Percentiles rank a stretch among this genome's conserved stretches.
Conservation (phyloP, 1,140 invertebrate species). For the Microvelia longipes region DNA sequence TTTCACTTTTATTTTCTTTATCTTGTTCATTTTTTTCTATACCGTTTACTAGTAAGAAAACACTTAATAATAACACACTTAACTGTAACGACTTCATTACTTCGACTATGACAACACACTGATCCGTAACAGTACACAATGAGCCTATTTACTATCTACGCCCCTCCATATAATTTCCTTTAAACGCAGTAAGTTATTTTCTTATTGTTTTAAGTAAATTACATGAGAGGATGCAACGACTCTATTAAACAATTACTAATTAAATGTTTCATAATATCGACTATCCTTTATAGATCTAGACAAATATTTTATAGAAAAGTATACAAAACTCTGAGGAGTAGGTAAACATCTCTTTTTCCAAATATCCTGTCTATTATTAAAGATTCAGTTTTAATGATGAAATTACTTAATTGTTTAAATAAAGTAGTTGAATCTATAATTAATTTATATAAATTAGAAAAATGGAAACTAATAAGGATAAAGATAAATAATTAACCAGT, state of each 20-base stretch:
- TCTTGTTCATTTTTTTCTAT: neutral
- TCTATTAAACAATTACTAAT: neutral
- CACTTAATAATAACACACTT: neutral
- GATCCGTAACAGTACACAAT: neutral
- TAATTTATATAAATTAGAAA: no score
- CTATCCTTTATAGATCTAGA: no score
- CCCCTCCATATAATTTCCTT: neutral
- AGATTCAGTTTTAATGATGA: no score
- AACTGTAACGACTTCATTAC: neutral
- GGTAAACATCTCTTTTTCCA: no score
- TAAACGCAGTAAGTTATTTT: neutral
- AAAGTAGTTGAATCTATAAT: no score
- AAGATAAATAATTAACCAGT: no score
- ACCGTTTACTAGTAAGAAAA: neutral
- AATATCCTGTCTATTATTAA: no score
- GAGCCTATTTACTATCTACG: neutral
- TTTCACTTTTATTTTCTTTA: neutral
- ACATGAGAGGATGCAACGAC: no score
- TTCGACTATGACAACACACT: neutral
- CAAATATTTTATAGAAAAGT: no score
- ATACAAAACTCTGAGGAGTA: no score
- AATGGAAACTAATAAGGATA: no score
- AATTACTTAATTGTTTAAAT: no score
- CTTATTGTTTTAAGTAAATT: neutral
- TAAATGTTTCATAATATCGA: neutral